phyloP scores from a whole-genome alignment of 2,797 vertebrate species.

The Rousettus madagascariensis region DNA sequence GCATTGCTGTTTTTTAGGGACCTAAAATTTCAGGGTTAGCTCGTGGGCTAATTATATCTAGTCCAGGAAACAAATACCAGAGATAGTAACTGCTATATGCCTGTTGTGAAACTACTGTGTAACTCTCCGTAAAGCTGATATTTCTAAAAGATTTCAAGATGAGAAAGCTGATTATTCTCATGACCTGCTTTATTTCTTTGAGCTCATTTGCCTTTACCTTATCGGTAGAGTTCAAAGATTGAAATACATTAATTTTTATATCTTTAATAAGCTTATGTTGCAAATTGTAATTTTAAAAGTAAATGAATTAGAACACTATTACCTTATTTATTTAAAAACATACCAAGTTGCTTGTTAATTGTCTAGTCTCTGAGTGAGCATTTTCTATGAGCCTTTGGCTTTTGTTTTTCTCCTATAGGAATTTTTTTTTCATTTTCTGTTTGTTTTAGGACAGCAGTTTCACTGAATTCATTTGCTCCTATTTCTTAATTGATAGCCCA shows the following conservation, averaged over 20 bases:
- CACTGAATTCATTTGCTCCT: background rate
- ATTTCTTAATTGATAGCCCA: slow-evolving; percentile 12
- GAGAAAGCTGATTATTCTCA: background rate
- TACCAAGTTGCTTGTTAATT: slow-evolving; percentile 18
- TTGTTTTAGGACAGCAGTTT: background rate
- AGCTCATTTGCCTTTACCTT: slow-evolving; percentile 39
- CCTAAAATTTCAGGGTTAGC: slow-evolving; percentile 42
- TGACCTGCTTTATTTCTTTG: slow-evolving; percentile 28
- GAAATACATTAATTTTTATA: slow-evolving; percentile 40
- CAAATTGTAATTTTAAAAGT: background rate
- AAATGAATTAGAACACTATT: slow-evolving; percentile 18
- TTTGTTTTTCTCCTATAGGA: background rate
- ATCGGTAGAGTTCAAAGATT: slow-evolving; percentile 29
- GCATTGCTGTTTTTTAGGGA: background rate
- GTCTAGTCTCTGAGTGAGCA: background rate
- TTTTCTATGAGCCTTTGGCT: background rate
- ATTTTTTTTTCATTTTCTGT: background rate
- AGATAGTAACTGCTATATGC: background rate
- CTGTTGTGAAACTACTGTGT: background rate
- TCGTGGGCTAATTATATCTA: slow-evolving; percentile 46
- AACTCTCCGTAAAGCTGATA: background rate
- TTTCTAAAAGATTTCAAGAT: slow-evolving; percentile 28
- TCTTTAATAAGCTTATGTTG: slow-evolving; percentile 41
- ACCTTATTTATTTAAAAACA: background rate
- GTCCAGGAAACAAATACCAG: background rate